phyloP scores from a whole-genome alignment of 2,797 vertebrate species.

The Bovichtus variegatus region DNA sequence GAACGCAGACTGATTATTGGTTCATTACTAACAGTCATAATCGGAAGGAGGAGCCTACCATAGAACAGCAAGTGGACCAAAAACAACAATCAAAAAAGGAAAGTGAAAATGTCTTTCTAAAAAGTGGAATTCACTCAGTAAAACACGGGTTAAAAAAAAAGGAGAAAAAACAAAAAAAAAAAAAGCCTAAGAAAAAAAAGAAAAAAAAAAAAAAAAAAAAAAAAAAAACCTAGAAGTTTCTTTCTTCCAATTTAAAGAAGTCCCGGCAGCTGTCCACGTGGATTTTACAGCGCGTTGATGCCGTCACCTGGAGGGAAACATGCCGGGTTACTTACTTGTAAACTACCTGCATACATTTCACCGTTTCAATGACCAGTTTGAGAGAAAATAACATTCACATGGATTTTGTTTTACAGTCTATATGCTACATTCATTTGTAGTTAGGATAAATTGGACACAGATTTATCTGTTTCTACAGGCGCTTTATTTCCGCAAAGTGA shows the following conservation, averaged over 20 bases:
- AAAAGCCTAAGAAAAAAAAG: not conserved
- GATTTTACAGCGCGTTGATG: conserved; percentile 64
- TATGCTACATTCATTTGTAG: no score
- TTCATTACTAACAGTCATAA: not conserved
- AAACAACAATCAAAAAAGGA: not conserved
- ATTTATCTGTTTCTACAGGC: no score
- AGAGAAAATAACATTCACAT: not conserved
- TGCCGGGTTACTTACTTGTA: not conserved
- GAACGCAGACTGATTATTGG: not conserved
- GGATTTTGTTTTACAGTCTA: no score
- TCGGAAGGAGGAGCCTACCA: not conserved
- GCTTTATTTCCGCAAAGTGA: no score
- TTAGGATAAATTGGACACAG: no score
- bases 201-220: no score
- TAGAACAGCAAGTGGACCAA: not conserved
- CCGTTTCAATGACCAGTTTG: not conserved
- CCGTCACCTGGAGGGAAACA: conserved; percentile 58
- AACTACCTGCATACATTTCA: not conserved
- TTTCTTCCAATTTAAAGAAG: conserved; percentile 11
- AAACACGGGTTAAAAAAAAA: conserved; percentile 21
- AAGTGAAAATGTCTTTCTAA: not conserved
- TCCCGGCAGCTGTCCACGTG: not conserved
- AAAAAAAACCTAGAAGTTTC: conserved; percentile 28
- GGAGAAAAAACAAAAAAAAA: conserved; percentile 2
- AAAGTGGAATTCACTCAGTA: conserved; percentile 5